Base-by-base conservation (phyloP, 2,797 vertebrate genomes). In the Poeciliopsis turneri region DNA sequence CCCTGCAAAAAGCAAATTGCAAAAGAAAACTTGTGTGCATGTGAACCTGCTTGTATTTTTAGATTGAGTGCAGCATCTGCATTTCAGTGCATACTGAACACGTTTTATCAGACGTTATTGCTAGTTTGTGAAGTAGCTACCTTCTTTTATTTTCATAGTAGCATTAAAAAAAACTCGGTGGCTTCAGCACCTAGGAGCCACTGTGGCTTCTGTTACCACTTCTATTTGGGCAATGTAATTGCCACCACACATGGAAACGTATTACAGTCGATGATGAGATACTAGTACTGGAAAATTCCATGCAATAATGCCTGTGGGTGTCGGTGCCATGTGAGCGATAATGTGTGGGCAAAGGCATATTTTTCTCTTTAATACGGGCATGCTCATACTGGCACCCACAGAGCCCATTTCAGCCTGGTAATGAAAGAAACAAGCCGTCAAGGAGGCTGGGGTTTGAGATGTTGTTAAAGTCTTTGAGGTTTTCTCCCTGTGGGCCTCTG, bases 381-480 rank as follows among this genome's bases (percentile, higher is more conserved):
- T 92, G 93, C 92, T 92, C 91, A 88, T 90, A 85, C 91, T 91
- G 92, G 93, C 92, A 94, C 92, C 92, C 92, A 87, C 91, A 86
- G 90, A 93, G 91, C 87, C 89, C 83, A 86, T 92, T 93, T 92
- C 91, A 94, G 90, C 91, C 89, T 82, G 64, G 79, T 92, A 94
- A 94, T 94, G 91, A 95, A 93, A 93, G 91, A 92, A 94, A 90
- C 85, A 92, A 92, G 92, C 89, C 82, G 79, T 92, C 92, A 89
- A 92, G 88, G 79, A 90, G 91, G 91, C 92, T 90, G 88, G 89
- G 86, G 90, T 94, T 94, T 92, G 92, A 94, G 93, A 91, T 93
- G 93, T 93, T 94, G 92, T 94, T 94, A 94, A 95, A 94, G 93
- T 93, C 90, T 94, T 93, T 93, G 91, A 93, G 91, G 92, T 93